These are phyloP conservation scores for Anoplolepis gracilipes DNA, from an alignment of 1,140 invertebrate genomes.

Conservation along the genomic window DNA sequence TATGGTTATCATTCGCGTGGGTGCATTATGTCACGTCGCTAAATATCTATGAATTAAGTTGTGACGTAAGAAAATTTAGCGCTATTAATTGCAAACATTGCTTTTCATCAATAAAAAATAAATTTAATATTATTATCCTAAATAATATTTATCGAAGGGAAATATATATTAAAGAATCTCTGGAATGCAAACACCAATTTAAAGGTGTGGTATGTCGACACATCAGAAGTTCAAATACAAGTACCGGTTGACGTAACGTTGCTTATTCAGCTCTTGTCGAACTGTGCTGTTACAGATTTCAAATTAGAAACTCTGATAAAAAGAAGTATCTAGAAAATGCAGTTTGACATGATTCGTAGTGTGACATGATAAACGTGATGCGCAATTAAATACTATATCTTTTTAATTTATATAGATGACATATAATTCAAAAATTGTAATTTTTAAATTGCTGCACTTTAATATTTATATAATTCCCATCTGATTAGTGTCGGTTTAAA, in stretches of 20 bases:
- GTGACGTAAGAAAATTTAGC: slow-evolving; percentile 1
- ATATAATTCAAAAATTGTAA: background rate
- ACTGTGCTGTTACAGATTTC: background rate
- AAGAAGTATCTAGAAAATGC: background rate
- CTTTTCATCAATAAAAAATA: background rate
- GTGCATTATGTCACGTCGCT: background rate
- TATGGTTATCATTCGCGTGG: background rate
- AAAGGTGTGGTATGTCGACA: background rate
- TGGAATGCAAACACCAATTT: background rate
- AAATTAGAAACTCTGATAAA: background rate
- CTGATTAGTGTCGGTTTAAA: background rate
- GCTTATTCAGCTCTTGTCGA: background rate
- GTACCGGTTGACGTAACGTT: background rate
- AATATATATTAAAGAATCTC: slow-evolving; percentile 16
- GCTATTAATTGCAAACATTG: background rate
- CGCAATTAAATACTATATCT: too few relatives aligned
- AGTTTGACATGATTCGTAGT: background rate
- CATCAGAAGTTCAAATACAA: slow-evolving; percentile 28
- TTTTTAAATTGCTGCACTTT: background rate
- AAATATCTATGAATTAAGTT: background rate
- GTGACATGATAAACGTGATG: too few relatives aligned
- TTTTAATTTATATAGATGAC: background rate
- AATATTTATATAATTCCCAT: background rate
- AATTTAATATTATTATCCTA: background rate
- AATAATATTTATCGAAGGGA: background rate